Evolutionary conservation across 2,113 vertebrate species (phyloP).

Genomic region (Struthidea cinerea): DNA sequence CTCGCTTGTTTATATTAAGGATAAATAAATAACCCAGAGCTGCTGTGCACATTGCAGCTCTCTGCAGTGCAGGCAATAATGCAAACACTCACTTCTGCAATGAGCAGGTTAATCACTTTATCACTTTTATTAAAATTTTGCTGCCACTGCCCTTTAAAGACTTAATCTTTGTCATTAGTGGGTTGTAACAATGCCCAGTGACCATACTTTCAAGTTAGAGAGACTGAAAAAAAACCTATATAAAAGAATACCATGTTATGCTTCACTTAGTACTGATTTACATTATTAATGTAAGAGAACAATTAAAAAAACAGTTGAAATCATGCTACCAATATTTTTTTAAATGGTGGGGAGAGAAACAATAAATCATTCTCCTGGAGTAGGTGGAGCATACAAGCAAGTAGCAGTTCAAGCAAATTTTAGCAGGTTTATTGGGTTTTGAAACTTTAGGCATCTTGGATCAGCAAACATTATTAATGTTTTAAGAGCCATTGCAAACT

Average conservation of each 20-base stretch:
- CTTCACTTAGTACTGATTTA: not conserved
- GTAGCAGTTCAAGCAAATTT: not conserved
- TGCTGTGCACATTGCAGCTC: not conserved
- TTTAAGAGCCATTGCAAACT: not conserved
- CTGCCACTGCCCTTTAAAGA: not conserved
- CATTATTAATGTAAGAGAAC: not conserved
- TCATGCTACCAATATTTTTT: not conserved
- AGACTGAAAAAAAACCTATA: not conserved
- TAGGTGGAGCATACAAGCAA: not conserved
- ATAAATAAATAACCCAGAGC: not conserved
- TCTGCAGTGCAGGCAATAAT: not conserved
- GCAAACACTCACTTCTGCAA: not conserved
- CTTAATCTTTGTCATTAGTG: not conserved
- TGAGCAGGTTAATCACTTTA: not conserved
- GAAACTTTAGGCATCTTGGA: not conserved
- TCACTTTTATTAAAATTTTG: slow-evolving; percentile 10
- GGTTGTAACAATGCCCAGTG: not conserved
- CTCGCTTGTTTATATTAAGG: not conserved
- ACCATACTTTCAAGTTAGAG: not conserved
- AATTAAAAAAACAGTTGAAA: not conserved
- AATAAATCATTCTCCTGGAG: not conserved
- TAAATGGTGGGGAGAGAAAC: not conserved
- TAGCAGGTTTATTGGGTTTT: not conserved
- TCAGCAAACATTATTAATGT: not conserved
- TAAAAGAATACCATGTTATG: not conserved